Conservation (phyloP, 2,113 vertebrate species). For the Gymnorhina tibicen region DNA sequence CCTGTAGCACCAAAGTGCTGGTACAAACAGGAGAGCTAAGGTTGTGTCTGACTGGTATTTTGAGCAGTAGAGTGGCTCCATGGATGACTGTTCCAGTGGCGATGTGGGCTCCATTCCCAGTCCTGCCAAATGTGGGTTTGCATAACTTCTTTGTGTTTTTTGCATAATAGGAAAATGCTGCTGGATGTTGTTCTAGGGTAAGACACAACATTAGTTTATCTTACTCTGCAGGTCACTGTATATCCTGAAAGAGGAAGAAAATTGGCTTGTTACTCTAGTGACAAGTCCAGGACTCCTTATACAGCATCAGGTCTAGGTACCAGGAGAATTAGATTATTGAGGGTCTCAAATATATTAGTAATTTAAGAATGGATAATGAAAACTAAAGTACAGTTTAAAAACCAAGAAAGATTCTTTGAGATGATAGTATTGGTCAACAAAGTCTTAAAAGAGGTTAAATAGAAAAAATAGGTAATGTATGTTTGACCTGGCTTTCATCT, state of each 20-base stretch:
- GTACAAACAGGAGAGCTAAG: not conserved
- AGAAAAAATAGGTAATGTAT: not conserved
- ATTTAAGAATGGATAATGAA: not conserved
- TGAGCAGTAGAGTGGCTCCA: not conserved
- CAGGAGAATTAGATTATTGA: not conserved
- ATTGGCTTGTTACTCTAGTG: not conserved
- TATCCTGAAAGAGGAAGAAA: not conserved
- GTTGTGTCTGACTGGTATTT: not conserved
- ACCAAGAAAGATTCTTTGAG: not conserved
- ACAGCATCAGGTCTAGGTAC: not conserved
- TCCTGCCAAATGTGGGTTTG: not conserved
- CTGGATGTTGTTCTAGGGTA: not conserved
- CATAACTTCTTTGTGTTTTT: not conserved
- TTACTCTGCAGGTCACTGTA: not conserved
- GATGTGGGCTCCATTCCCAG: not conserved
- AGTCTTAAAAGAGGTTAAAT: not conserved
- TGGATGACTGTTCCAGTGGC: not conserved
- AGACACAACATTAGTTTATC: not conserved
- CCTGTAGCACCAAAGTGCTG: not conserved
- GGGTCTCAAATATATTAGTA: not conserved
- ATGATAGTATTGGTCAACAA: not conserved
- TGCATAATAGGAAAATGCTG: not conserved
- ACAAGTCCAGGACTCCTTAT: not conserved
- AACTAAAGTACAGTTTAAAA: not conserved
- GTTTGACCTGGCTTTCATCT: not conserved